Base-by-base conservation (phyloP, 2,797 vertebrate genomes). In the Harpia harpyja region DNA sequence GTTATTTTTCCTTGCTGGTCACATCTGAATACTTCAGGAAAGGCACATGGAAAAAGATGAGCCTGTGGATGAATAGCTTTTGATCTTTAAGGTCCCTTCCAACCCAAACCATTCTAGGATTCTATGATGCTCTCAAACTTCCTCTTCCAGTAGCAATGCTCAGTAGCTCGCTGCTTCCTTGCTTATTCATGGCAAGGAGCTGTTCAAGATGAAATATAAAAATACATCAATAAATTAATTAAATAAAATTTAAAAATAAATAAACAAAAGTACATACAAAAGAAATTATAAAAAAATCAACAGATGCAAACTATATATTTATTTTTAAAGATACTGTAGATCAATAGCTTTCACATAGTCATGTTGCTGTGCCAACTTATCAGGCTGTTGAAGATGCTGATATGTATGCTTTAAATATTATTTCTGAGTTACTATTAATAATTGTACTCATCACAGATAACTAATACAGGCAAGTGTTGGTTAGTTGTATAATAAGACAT, bases 281-380 rank as follows among this genome's bases (percentile, higher is more conserved):
- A 46, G 33, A 60, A 51, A 44, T 3, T 0, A 0, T 12, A 1
- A 67, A 54, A 46, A 32, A 67, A 9, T 10, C 7, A 64, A 13
- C 9, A 8, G 7, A 25, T 68, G 11, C 2, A 41, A 80, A 44
- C 6, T 3, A 0, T 25, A 5, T 23, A 5, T 73, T 77, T 79
- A 12, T 70, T 88, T 93, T 65, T n/a, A n/a, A 82, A 92, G 23
- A 18, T 28, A 21, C 28, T 69, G 6, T 56, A 18, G 20, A 74
- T 83, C 73, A 61, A 48, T 10, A 17, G 9, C 17, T 56, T 73
- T 80, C 59, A 30, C 10, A 24, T 4, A 49, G 41, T 25, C 30
- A 14, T 59, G 56, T 77, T 86, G 64, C 64, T 88, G 30, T 73
- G 68, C 32, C 63, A 90, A 33, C n/a, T 79, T 48, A 21, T 39